phyloP scores from a whole-genome alignment of 2,113 vertebrate genomes.

The Rana temporaria region DNA sequence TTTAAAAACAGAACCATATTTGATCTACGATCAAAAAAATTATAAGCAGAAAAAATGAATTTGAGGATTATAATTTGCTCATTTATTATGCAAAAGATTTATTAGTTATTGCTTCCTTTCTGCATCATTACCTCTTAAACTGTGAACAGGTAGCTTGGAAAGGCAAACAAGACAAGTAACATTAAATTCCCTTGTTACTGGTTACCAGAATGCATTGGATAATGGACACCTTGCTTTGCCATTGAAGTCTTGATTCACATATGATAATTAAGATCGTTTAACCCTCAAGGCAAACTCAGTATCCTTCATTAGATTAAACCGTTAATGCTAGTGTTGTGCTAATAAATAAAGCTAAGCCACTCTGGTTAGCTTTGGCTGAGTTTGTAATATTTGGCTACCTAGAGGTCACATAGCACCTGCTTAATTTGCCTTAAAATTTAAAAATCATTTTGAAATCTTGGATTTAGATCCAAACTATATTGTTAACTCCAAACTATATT shows the following conservation, averaged over 20 bases:
- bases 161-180: too few species aligned
- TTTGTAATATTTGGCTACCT: background rate
- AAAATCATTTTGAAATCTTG: constrained; percentile 50
- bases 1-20: too few species aligned
- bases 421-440: constrained; percentile 59
- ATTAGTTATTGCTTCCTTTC: too few species aligned
- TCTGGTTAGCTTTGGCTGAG: background rate
- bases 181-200: too few species aligned
- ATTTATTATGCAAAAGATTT: too few species aligned
- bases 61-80: too few species aligned
- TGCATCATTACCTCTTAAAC: too few species aligned
- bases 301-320: background rate
- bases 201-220: too few species aligned
- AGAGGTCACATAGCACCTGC: constrained; percentile 67
- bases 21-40: too few species aligned
- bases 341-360: constrained; percentile 12
- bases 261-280: background rate
- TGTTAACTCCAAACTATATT: constrained; percentile 59
- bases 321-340: background rate
- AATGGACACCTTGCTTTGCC: too few species aligned
- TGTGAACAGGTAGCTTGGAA: too few species aligned
- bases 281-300: background rate
- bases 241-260: background rate
- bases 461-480: constrained; percentile 61
- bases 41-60: too few species aligned